Base-by-base conservation (phyloP, 2,797 vertebrate species). In the Tenualosa ilisha region DNA sequence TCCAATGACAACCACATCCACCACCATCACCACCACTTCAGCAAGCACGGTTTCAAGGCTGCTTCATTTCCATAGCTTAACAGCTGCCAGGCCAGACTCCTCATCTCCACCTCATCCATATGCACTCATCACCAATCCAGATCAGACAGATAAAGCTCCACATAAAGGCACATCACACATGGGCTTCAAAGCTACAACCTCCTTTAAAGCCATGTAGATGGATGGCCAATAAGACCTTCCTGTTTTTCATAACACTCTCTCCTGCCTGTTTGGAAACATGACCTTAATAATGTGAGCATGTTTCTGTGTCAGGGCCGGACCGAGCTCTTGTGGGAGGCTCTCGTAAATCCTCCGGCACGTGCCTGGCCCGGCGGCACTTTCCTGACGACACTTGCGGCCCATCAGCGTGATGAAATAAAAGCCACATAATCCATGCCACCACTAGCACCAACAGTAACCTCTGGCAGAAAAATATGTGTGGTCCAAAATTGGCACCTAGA, bases 351-450 rank as follows among this genome's bases (percentile, higher is more conserved):
- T 79, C 40, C 20, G 37, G 72, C 72, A 79, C 40, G 72, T 79
- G 59, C 6, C 15, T 8, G 22, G 37, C 6, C 68, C 31, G 37
- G 72, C 6, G 40, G 72, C 37, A 0, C 65, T 11, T 37, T 5
- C 20, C 72, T 40, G 40, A 75, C 31, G 72, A 79, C 72, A 79
- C 72, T 46, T 13, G 43, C 15, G 20, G 37, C 40, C 26, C 86
- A 87, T 86, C 87, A 89, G 87, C 81, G 40, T 86, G 82, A 88
- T 54, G 72, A 82, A 82, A 82, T 68, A 85, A 79, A 79, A 24
- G 56, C 82, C n/a, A 24, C 15, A 31, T 63, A 63, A 86, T 83
- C 82, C 51, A 59, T 63, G 17, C 54, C 24, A 46, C 83, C 37
- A 79, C 72, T 61, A 85, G 86, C 83, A 84, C 81, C 81, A 83